Percentiles rank a stretch among this genome's conserved stretches.
Conservation (phyloP, 2,113 vertebrate species). For the Petromus typicus region DNA sequence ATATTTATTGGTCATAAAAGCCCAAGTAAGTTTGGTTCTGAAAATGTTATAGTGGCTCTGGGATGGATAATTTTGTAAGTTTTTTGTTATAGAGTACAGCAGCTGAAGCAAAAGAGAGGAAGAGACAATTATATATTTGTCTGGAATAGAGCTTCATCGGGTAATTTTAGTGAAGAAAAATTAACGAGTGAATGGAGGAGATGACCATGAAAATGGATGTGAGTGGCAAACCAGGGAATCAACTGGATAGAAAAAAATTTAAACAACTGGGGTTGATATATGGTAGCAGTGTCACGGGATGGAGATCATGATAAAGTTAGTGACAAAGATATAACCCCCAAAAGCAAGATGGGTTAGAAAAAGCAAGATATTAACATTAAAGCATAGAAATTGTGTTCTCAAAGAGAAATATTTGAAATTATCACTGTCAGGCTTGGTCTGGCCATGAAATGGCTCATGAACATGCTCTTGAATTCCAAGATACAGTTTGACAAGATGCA, state of each 20-base stretch:
- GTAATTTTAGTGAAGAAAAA: not conserved
- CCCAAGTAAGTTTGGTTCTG: not conserved
- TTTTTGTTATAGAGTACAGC: not conserved
- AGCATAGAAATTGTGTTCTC: no score
- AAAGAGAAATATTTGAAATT: no score
- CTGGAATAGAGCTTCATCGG: not conserved
- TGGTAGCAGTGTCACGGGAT: not conserved
- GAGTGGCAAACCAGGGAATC: not conserved
- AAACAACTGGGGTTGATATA: not conserved
- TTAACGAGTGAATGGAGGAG: not conserved
- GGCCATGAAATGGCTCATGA: no score
- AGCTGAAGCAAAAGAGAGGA: not conserved
- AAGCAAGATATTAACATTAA: no score
- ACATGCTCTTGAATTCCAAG: no score
- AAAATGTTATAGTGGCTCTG: not conserved
- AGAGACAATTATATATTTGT: not conserved
- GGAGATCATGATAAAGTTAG: not conserved
- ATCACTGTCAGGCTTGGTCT: no score
- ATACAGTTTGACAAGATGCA: no score
- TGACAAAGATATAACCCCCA: not conserved
- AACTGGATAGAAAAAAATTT: not conserved
- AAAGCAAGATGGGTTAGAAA: not conserved
- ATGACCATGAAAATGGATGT: not conserved
- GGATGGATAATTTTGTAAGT: not conserved
- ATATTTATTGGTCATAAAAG: not conserved